Base-by-base conservation (phyloP, 1,140 invertebrate species). In the Riptortus pedestris region DNA sequence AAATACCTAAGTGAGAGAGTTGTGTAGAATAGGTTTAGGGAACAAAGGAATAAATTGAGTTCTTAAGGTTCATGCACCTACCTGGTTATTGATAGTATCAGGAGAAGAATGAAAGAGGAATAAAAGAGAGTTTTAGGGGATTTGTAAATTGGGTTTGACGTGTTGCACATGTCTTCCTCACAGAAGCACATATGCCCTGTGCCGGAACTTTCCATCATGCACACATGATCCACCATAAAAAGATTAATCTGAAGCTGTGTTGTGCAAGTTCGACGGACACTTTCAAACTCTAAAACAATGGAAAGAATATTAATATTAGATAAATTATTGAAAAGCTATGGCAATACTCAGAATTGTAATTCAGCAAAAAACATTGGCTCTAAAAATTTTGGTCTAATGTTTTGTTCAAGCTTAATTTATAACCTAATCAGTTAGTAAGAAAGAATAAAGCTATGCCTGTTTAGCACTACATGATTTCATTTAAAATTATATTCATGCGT, bases 141-240 rank as follows among this genome's bases (percentile, higher is more conserved):
- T 2, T 12, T 16, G 26, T 2, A 24, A 45, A n/a, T 22, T 18
- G 29, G 47, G 48, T 55, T 52, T 58, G 31, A 66, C 57, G 63
- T 67, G 78, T 95, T 96, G 80, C 91, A 96, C 85, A 89, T 88
- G 81, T 94, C 91, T 80, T 91, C 89, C 82, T 95, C 91, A 83
- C 92, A 96, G 83, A 95, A 95, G 82, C 92, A 95, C 91, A 95
- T 94, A 82, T 94, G 90, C 78, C 92, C 92, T 74, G 85, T 91
- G 78, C 91, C 90, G 79, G 88, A 91, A 85, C 90, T 91, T 88
- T 94, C 91, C 84, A 90, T 88, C 91, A 96, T 94, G 84, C 92
- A 95, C 77, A 96, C 92, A 80, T 95, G 91, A 81, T 95, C 91
- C 74, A 96, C 92, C 90, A 95, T 94, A 81, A 95, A 95, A 73